Evolutionary conservation across 2,113 vertebrate species (phyloP).

Genomic region (Geococcyx californianus): DNA sequence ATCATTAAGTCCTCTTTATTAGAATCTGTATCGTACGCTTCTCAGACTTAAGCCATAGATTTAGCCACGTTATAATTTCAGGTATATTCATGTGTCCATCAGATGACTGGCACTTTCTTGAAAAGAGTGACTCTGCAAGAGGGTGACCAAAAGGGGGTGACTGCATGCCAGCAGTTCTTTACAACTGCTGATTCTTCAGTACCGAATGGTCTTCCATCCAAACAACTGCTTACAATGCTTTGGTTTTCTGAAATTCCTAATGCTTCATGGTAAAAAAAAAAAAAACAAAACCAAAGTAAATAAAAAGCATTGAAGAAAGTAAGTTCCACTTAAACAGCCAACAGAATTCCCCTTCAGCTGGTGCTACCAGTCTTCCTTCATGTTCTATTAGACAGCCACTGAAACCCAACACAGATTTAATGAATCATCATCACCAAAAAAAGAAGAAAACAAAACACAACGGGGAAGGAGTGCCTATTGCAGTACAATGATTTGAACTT

Average conservation of each 20-base stretch:
- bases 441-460: neutral
- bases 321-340: neutral
- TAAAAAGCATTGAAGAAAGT: neutral
- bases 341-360: neutral
- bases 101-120: neutral
- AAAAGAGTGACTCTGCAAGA: neutral
- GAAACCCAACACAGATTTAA: neutral
- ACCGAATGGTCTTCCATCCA: neutral
- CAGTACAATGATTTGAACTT: neutral
- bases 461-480: neutral
- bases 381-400: neutral
- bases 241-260: neutral
- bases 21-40: neutral
- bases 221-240: neutral
- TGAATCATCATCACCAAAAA: neutral
- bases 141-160: neutral
- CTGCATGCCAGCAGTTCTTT: neutral
- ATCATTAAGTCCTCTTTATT: neutral
- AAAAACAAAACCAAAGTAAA: neutral
- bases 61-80: neutral
- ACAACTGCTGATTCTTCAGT: neutral
- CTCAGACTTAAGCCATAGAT: neutral
- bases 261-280: neutral
- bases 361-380: neutral
- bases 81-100: neutral